Conservation (phyloP, 2,113 vertebrate species). For the Gopherus evgoodei region DNA sequence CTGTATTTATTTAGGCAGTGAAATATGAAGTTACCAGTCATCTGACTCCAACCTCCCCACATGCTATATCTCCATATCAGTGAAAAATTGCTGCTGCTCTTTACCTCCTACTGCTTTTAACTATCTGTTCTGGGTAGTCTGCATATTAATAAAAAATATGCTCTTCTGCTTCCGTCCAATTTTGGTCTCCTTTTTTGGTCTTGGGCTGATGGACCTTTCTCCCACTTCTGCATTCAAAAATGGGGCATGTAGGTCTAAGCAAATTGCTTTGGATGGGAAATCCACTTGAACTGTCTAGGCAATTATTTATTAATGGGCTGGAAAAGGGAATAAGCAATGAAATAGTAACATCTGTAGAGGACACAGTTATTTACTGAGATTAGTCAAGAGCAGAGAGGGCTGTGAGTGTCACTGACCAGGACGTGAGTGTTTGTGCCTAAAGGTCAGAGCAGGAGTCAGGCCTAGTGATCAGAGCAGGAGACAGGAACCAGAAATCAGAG, state of each 20-base stretch:
- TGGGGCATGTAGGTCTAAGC: not conserved
- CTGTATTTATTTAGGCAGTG: not conserved
- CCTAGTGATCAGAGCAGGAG: not conserved
- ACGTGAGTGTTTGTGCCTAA: not conserved
- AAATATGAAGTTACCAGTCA: not conserved
- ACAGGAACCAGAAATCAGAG: not conserved
- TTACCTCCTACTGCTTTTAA: not conserved
- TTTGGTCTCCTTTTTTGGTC: not conserved
- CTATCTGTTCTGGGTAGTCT: not conserved
- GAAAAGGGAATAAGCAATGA: not conserved
- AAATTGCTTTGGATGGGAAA: not conserved
- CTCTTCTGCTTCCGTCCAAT: not conserved
- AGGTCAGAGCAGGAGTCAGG: not conserved
- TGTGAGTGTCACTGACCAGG: not conserved
- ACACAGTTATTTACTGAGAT: not conserved
- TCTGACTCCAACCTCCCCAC: accelerated
- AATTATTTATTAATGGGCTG: not conserved
- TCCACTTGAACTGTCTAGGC: not conserved
- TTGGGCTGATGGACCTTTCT: not conserved
- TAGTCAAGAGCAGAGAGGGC: not conserved
- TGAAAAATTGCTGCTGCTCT: not conserved
- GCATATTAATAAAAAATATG: not conserved
- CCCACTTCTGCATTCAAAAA: not conserved
- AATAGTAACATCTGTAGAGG: not conserved
- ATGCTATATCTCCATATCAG: not conserved